Evolutionary conservation across 92 coral and sea anemone genomes (phyloP).

Genomic region (Micromussa lordhowensis): DNA sequence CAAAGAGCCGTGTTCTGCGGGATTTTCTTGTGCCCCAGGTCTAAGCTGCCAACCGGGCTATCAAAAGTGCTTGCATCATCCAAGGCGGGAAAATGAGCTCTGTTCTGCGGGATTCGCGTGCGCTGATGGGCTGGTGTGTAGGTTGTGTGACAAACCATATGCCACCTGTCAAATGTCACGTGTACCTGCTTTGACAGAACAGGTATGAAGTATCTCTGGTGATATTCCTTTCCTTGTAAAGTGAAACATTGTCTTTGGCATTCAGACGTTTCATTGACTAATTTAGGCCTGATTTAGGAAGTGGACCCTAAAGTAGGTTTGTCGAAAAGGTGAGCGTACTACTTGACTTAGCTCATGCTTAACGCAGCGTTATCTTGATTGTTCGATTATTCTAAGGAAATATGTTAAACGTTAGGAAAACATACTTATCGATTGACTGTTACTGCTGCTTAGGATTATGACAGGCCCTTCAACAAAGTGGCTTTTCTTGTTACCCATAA

Average conservation of each 20-base stretch:
- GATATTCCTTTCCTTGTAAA: not conserved
- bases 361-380: too few relatives aligned
- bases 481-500: slow-evolving; percentile 98
- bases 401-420: not conserved
- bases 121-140: slow-evolving; percentile 76
- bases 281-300: too few relatives aligned
- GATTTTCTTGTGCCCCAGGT: slow-evolving; percentile 81
- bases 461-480: slow-evolving; percentile 90
- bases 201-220: slow-evolving; percentile 52
- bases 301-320: too few relatives aligned
- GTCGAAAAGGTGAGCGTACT: too few relatives aligned
- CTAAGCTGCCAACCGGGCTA: slow-evolving; percentile 93
- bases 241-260: too few relatives aligned
- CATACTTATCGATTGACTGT: not conserved
- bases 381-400: too few relatives aligned
- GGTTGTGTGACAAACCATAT: slow-evolving; percentile 80
- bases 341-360: too few relatives aligned
- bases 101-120: slow-evolving; percentile 94
- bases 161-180: slow-evolving; percentile 90
- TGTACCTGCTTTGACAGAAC: slow-evolving; percentile 71
- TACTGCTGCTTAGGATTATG: slow-evolving; percentile 65
- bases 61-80: slow-evolving; percentile 87
- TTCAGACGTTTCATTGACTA: too few relatives aligned
- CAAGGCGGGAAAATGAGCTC: slow-evolving; percentile 86
- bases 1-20: slow-evolving; percentile 90